Conservation (phyloP, 2,113 vertebrate genomes). For the Tylochromis polylepis region DNA sequence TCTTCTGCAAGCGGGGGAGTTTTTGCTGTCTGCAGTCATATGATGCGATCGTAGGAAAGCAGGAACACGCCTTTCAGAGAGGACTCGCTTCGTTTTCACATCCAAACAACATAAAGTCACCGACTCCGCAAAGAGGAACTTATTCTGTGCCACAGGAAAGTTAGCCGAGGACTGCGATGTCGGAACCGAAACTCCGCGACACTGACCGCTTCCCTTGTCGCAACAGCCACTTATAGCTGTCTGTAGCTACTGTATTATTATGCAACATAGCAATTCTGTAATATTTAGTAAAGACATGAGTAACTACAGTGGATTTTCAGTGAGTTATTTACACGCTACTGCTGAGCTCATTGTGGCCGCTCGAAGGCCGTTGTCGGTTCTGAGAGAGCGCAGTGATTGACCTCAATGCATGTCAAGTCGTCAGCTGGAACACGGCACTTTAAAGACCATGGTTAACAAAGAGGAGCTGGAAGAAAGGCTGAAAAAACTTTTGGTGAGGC, state of each 20-base stretch:
- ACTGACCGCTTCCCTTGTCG: background rate
- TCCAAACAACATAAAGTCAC: background rate
- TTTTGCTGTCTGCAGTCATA: conserved; percentile 48
- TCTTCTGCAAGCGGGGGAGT: conserved; percentile 8
- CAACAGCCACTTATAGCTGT: background rate
- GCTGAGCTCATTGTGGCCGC: background rate
- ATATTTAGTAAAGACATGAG: background rate
- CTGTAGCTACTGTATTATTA: background rate
- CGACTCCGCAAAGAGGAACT: background rate
- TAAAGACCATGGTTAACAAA: conserved; percentile 56
- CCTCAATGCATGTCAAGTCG: background rate
- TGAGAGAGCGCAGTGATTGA: background rate
- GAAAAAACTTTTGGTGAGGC: conserved; percentile 83
- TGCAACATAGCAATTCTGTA: background rate
- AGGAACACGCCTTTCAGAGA: conserved; percentile 29
- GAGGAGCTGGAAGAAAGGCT: conserved; percentile 77
- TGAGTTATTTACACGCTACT: background rate
- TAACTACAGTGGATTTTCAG: background rate
- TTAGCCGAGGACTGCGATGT: background rate
- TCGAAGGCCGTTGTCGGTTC: background rate
- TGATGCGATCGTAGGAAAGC: conserved; percentile 40
- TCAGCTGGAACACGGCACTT: background rate
- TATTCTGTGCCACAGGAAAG: background rate
- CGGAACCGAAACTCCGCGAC: conserved; percentile 11
- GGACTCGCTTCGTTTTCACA: background rate